Conservation (phyloP, 2,888 invertebrate species). For the Apoderus coryli region DNA sequence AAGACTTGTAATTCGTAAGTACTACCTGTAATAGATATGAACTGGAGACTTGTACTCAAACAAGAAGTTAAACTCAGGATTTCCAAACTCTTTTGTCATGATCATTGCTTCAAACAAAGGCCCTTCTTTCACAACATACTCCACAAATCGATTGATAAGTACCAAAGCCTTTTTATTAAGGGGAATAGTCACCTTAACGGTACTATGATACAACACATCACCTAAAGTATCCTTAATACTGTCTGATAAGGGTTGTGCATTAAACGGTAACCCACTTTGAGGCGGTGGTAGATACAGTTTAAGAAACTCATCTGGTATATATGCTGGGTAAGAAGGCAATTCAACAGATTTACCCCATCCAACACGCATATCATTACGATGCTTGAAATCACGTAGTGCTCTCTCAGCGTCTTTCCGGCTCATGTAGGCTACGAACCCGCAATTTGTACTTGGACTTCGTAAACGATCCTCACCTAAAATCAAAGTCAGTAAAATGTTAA, state of each 20-base stretch:
- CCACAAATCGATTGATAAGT: conserved; percentile 93
- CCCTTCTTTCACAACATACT: conserved; percentile 96
- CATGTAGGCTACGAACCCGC: conserved; percentile 99
- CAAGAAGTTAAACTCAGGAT: conserved; percentile 90
- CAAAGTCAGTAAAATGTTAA: conserved; percentile 3
- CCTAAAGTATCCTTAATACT: too few relatives aligned
- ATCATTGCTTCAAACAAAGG: conserved; percentile 98
- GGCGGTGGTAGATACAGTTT: conserved; percentile 75
- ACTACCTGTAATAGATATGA: conserved; percentile 23
- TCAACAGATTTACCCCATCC: conserved; percentile 97
- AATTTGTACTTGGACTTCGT: conserved; percentile 71
- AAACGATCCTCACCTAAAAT: conserved; percentile 69
- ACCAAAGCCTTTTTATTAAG: conserved; percentile 60
- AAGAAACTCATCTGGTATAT: conserved; percentile 77
- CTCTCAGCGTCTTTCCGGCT: conserved; percentile 91
- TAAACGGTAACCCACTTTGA: conserved; percentile 89
- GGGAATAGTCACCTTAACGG: conserved; percentile 49
- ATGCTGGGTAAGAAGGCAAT: conserved; percentile 88
- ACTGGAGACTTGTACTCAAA: conserved; percentile 62
- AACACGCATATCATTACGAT: conserved; percentile 83
- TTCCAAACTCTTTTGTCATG: conserved; percentile 92
- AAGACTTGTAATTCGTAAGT: too few relatives aligned
- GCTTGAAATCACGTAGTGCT: conserved; percentile 69
- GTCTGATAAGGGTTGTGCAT: conserved; percentile 85
- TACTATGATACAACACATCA: conserved; percentile 13